Percentiles rank a stretch among this genome's conserved stretches.
Conservation (phyloP, 2,888 invertebrate genomes). For the Neoitamus cyanurus region DNA sequence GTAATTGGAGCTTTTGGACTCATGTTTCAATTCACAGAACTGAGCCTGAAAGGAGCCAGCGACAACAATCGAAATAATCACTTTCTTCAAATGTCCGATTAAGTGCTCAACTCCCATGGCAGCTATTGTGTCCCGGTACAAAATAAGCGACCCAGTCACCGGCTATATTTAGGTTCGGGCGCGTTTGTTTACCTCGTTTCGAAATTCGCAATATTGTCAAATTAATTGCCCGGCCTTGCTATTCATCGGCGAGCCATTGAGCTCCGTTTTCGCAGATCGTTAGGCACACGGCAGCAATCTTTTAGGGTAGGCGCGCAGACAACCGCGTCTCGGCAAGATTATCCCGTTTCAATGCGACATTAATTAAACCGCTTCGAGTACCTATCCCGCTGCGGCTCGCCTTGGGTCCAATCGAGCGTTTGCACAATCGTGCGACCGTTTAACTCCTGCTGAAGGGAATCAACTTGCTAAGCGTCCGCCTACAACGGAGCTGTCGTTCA, state of each 20-base stretch:
- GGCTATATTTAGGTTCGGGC: slow-evolving; percentile 13
- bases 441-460: slow-evolving; percentile 39
- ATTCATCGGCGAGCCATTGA: slow-evolving; percentile 16
- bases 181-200: background rate
- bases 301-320: slow-evolving; percentile 11
- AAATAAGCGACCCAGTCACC: background rate
- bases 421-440: slow-evolving; percentile 2
- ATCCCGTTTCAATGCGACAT: slow-evolving; percentile 25
- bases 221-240: slow-evolving; percentile 24
- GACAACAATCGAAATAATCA: background rate
- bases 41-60: background rate
- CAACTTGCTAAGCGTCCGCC: slow-evolving; percentile 34
- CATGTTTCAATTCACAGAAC: background rate
- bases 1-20: background rate
- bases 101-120: background rate
- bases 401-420: slow-evolving; percentile 29
- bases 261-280: slow-evolving; percentile 25
- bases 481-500: background rate
- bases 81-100: background rate
- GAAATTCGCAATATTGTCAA: slow-evolving; percentile 21
- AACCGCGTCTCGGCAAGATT: background rate
- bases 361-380: slow-evolving; percentile 31
- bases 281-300: background rate
- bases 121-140: background rate
- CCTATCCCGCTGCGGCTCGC: slow-evolving; percentile 13